Evolutionary conservation across 1,140 invertebrate genomes (phyloP).

Genomic region (Heliconius congener): DNA sequence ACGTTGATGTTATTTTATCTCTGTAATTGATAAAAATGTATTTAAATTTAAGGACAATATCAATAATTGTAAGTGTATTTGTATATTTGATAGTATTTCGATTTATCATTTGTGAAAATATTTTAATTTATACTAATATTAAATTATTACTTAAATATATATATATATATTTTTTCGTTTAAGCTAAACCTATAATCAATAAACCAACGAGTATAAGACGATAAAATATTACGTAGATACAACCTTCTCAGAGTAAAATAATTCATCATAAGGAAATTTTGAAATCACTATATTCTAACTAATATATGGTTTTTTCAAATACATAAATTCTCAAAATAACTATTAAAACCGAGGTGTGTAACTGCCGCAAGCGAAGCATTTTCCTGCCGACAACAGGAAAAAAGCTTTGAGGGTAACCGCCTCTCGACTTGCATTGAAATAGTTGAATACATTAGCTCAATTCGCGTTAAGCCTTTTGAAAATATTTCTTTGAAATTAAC

Average conservation of each 20-base stretch:
- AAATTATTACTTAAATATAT: too few species aligned
- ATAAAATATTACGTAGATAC: too few species aligned
- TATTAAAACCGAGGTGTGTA: background rate
- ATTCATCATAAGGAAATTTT: background rate
- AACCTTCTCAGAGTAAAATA: background rate
- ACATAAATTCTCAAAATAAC: background rate
- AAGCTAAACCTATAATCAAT: too few species aligned
- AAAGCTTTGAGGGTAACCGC: background rate
- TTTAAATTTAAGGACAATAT: background rate
- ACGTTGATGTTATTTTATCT: constrained; percentile 56
- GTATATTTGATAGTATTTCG: too few species aligned
- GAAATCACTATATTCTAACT: background rate
- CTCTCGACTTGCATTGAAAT: background rate
- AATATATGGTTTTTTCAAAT: background rate
- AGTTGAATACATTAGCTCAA: background rate
- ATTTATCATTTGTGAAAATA: background rate
- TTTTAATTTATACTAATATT: background rate
- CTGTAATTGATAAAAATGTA: constrained; percentile 39
- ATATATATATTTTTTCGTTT: too few species aligned
- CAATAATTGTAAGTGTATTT: too few species aligned
- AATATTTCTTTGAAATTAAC: background rate
- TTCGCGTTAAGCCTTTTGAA: background rate
- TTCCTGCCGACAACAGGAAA: constrained; percentile 7
- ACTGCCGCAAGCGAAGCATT: background rate
- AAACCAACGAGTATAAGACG: too few species aligned